Base-by-base conservation (phyloP, 2,888 invertebrate genomes). In the Leptothorax acervorum region DNA sequence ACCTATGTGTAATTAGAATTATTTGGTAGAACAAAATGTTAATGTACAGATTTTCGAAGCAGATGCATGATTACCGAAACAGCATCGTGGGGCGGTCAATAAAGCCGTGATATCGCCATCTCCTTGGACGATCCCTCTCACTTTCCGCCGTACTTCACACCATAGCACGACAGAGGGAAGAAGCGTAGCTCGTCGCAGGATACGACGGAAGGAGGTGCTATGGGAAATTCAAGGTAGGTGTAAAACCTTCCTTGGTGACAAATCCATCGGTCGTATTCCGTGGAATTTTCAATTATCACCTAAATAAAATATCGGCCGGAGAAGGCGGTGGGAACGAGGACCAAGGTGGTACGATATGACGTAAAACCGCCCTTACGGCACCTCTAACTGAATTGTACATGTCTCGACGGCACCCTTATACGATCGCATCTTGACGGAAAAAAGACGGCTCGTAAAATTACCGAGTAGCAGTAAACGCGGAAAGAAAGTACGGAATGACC, bases 231-330 rank as follows among this genome's bases (percentile, higher is more conserved):
- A 92, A 83, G 86, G 87, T 65, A 90, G 86, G 86, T 84, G 90
- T 93, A 93, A 93, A 93, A 93, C 92, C 90, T 93, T 92, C 91
- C 89, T 85, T 87, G 91, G 91, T 92, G 93, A 93, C 92, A 93
- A 93, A 94, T 93, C 93, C 92, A 93, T 93, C 90, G 93, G 91
- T 92, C 92, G 91, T 93, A 92, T 91, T 88, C 91, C 90, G 89
- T 85, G 85, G 93, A 93, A 94, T 93, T 93, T 93, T 93, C 93
- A 93, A 93, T 94, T 94, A 94, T 92, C 87, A 86, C 82, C 63
- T 94, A 92, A 94, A 94, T 94, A 94, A 94, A 92, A 92, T 91
- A 94, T 91, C 85, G 87, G 79, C 63, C 75, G 71, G 45, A 82
- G 83, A 74, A 79, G 76, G 65, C 81, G 79, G 39, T 65, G 74